These are phyloP conservation scores for Invenusta paracnida DNA, from an alignment of 2,888 invertebrate genomes.

Conservation along the genomic window DNA sequence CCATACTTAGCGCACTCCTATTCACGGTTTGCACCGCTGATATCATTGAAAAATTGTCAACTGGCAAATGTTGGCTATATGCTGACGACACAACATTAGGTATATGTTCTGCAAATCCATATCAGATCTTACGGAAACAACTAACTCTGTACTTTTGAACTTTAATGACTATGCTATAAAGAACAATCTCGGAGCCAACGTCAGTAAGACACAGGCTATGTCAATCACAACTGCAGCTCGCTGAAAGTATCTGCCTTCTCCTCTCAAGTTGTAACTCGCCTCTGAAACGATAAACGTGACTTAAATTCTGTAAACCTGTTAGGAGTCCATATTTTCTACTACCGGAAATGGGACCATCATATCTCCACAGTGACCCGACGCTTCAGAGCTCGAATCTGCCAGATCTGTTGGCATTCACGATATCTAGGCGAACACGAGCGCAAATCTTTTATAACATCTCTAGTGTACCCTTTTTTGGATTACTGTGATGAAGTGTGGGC, in stretches of 20 bases:
- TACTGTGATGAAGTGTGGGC: constrained; percentile 23
- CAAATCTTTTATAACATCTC: background rate
- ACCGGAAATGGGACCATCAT: background rate
- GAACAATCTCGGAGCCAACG: too few species aligned
- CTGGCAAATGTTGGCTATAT: too few species aligned
- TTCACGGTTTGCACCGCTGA: too few species aligned
- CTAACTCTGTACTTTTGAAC: too few species aligned
- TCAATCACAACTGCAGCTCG: constrained; percentile 6
- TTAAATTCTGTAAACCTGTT: background rate
- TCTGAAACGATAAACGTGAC: background rate
- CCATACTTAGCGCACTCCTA: too few species aligned
- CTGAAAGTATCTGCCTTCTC: background rate
- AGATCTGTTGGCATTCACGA: background rate
- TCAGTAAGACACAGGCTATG: constrained; percentile 8
- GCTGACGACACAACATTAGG: too few species aligned
- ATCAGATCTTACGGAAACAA: too few species aligned
- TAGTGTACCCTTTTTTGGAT: background rate
- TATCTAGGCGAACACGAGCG: constrained; percentile 6
- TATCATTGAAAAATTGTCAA: too few species aligned
- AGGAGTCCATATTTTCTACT: background rate
- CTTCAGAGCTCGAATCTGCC: constrained; percentile 15
- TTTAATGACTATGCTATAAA: too few species aligned
- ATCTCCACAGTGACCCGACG: constrained; percentile 6
- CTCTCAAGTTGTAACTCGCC: background rate
- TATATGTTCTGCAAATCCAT: too few species aligned